A percentile compares a stretch with the other conserved stretches of the same genome.
Conservation (phyloP, 2,888 invertebrate species). For the Chloroclystis v-ata region DNA sequence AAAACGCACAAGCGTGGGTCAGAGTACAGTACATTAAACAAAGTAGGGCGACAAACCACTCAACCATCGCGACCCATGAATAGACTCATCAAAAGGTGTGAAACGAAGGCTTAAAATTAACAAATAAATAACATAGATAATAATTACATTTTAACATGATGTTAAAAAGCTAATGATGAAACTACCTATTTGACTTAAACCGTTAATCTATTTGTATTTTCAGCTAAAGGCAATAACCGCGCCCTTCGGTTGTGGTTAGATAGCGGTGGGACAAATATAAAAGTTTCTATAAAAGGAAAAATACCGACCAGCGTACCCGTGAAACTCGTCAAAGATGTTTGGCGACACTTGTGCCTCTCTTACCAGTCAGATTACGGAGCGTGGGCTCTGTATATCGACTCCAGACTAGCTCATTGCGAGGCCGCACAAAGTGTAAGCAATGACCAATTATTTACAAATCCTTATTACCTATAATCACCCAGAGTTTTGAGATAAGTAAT, state of each 20-base stretch:
- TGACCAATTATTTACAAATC: no score
- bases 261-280: constrained; percentile 73
- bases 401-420: constrained; percentile 66
- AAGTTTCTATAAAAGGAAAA: constrained; percentile 75
- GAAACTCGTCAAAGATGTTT: constrained; percentile 63
- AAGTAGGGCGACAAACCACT: constrained; percentile 21
- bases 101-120: constrained; percentile 1
- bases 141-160: no score
- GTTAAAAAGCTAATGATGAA: no score
- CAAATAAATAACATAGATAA: no score
- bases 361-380: constrained; percentile 80
- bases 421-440: constrained; percentile 52
- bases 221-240: constrained; percentile 74
- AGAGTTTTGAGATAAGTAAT: neutral
- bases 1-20: constrained; percentile 6
- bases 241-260: constrained; percentile 80
- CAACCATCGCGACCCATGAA: constrained; percentile 17
- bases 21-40: constrained; percentile 17
- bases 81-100: neutral
- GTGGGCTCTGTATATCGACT: constrained; percentile 81
- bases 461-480: constrained; percentile 14
- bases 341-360: constrained; percentile 83
- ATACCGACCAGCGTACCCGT: constrained; percentile 67
- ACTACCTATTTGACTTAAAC: no score
- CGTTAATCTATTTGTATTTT: no score